phyloP scores from a whole-genome alignment of 2,113 vertebrate species.

The Argyrosomus japonicus region DNA sequence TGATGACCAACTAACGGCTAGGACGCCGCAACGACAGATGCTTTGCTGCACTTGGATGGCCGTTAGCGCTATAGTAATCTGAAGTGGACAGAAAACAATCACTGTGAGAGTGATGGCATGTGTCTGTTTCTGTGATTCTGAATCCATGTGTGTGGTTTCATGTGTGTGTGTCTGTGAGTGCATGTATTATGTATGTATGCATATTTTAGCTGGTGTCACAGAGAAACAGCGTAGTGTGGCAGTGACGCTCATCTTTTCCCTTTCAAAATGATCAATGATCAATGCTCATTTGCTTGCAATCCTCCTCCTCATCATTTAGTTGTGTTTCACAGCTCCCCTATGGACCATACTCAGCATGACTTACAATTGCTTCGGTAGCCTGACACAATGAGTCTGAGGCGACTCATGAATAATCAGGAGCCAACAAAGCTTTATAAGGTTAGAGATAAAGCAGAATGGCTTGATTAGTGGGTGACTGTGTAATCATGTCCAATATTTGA shows the following conservation, averaged over 20 bases:
- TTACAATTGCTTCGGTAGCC: conserved; percentile 54
- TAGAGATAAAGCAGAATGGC: conserved; percentile 37
- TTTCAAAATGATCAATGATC: conserved; percentile 55
- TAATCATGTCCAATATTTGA: conserved; percentile 48
- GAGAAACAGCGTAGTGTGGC: not conserved
- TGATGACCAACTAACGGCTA: conserved; percentile 22
- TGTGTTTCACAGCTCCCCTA: conserved; percentile 61
- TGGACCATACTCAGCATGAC: conserved; percentile 53
- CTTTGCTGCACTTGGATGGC: conserved; percentile 9
- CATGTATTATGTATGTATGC: not conserved
- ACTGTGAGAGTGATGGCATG: not conserved
- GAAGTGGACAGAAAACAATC: conserved; percentile 33
- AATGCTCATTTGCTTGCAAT: conserved; percentile 56
- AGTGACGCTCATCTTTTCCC: conserved; percentile 4
- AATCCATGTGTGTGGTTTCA: not conserved
- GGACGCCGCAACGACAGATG: conserved; percentile 19
- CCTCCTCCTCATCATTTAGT: conserved; percentile 58
- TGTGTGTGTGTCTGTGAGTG: not conserved
- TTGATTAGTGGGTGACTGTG: conserved; percentile 45
- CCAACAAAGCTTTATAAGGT: conserved; percentile 42
- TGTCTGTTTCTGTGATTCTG: not conserved
- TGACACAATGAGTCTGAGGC: conserved; percentile 43
- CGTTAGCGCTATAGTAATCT: conserved; percentile 30
- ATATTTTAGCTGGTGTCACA: conserved; percentile 22
- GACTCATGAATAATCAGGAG: conserved; percentile 61